Percentiles rank a stretch among this genome's conserved stretches.
phyloP scores from a whole-genome alignment of 2,888 invertebrate genomes.

The Drosophila algonquin region DNA sequence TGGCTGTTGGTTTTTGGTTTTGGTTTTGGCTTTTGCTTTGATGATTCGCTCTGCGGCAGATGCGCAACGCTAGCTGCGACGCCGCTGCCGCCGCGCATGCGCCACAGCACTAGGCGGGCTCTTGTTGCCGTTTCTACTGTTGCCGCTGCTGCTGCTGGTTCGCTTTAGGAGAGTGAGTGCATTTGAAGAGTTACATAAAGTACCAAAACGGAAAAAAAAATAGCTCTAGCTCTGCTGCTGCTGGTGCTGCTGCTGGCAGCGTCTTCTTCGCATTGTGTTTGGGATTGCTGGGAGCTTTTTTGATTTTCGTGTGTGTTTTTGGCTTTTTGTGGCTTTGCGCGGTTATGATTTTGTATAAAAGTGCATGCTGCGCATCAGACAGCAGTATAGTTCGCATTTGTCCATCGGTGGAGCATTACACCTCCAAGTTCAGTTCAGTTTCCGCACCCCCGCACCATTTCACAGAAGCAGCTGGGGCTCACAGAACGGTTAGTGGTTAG shows the following conservation, averaged over 20 bases:
- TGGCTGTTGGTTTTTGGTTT: slow-evolving; percentile 2
- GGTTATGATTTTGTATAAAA: slow-evolving; percentile 80
- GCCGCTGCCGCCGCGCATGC: slow-evolving; percentile 31
- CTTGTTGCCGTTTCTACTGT: neutral
- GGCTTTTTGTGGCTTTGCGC: slow-evolving; percentile 53
- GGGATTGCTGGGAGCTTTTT: slow-evolving; percentile 55
- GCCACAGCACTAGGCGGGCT: slow-evolving; percentile 3
- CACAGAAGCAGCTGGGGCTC: slow-evolving; percentile 51
- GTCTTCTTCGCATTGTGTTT: slow-evolving; percentile 41
- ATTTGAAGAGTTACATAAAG: slow-evolving; percentile 74
- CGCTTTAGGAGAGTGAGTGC: slow-evolving; percentile 63
- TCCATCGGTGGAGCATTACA: slow-evolving; percentile 74
- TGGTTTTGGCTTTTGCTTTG: slow-evolving; percentile 12
- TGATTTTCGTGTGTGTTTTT: slow-evolving; percentile 25
- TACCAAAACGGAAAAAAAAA: slow-evolving; percentile 43
- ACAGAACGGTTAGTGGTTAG: slow-evolving; percentile 76
- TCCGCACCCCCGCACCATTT: slow-evolving; percentile 26
- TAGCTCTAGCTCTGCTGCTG: slow-evolving; percentile 2
- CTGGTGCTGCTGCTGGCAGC: slow-evolving; percentile 24
- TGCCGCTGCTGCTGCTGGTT: slow-evolving; percentile 3
- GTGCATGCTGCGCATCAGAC: slow-evolving; percentile 73
- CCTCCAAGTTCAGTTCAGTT: slow-evolving; percentile 40
- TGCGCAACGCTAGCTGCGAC: slow-evolving; percentile 22
- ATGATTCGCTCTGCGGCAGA: slow-evolving; percentile 31
- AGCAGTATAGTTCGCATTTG: slow-evolving; percentile 82